Base-by-base conservation (phyloP, 1,140 invertebrate genomes). In the Micrasema longulum region DNA sequence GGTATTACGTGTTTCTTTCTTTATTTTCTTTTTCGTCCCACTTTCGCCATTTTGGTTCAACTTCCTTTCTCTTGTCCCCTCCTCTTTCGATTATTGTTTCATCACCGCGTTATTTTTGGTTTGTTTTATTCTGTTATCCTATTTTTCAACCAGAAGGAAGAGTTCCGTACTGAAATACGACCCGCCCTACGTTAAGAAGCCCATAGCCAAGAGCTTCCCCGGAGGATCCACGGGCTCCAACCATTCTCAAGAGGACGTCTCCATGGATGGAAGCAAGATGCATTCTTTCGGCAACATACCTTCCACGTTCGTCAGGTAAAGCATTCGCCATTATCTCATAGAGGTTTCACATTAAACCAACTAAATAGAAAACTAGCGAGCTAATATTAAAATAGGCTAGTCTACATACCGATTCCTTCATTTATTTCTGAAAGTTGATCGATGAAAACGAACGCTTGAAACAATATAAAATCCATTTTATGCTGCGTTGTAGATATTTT, bases 151-250 rank as follows among this genome's bases (percentile, higher is more conserved):
- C 83, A 88, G 91, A 90, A 93, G 93, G 87, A 95, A 94, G 88
- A 94, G 92, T 79, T 93, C 93, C 69, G 87, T 94, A 81, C 91
- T 92, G 78, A 95, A 94, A 81, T 94, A 93, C 82, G 93, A 95
- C 81, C 90, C 91, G 71, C 92, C 93, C 36, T 95, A 94, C 85
- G 87, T 89, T 77, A 95, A 94, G 87, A 93, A 94, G 79, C 91
- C 92, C 20, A 88, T 91, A 71, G 87, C 89, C 57, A 94, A 93
- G 84, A 90, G 87, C 76, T 91, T 91, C 82, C 82, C 84, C 38
- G 82, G 80, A 22, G 85, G 87, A 35, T 87, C 87, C 10, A 85
- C 88, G n/a, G 84, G 89, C n/a, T 86, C 88, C 66, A 89, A 89
- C 81, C 89, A 90, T 80, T 90, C 90, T 9, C 89, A 90, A 79